Percentiles rank a stretch among this genome's conserved stretches.
These are phyloP conservation scores for Drosophila planitibia DNA, from an alignment of 2,888 invertebrate species.

Conservation along the genomic window DNA sequence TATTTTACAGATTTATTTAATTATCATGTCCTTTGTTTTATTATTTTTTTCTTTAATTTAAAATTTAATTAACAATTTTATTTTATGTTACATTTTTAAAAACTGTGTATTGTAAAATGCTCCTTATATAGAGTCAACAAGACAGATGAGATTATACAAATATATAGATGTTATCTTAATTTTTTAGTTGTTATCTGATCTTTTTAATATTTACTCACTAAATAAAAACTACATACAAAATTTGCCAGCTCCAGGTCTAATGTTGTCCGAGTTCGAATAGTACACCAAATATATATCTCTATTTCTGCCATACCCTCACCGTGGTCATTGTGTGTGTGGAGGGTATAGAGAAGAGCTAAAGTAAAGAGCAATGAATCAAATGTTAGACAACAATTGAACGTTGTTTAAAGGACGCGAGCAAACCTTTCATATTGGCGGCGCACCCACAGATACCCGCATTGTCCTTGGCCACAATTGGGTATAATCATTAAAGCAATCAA, in stretches of 20 bases:
- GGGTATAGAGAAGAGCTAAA: constrained; percentile 3
- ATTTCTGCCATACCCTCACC: neutral
- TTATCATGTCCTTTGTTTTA: neutral
- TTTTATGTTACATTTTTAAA: no score
- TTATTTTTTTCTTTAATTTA: neutral
- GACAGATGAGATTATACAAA: no score
- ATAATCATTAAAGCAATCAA: neutral
- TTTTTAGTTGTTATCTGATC: neutral
- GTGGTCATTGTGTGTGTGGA: neutral
- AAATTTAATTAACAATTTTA: no score
- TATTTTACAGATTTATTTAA: neutral
- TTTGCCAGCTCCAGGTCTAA: neutral
- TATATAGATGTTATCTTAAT: neutral
- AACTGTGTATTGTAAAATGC: neutral
- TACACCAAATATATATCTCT: neutral
- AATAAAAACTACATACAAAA: neutral
- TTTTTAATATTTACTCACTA: neutral
- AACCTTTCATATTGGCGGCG: neutral
- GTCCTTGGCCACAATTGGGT: constrained; percentile 1
- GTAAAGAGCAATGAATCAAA: constrained; percentile 17
- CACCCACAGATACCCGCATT: neutral
- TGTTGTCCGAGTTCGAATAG: neutral
- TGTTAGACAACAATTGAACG: constrained; percentile 22
- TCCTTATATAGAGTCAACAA: no score
- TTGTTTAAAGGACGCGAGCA: constrained; percentile 6